These are phyloP conservation scores for Ctenicera cuprea DNA, from an alignment of 2,888 invertebrate species.

Conservation along the genomic window DNA sequence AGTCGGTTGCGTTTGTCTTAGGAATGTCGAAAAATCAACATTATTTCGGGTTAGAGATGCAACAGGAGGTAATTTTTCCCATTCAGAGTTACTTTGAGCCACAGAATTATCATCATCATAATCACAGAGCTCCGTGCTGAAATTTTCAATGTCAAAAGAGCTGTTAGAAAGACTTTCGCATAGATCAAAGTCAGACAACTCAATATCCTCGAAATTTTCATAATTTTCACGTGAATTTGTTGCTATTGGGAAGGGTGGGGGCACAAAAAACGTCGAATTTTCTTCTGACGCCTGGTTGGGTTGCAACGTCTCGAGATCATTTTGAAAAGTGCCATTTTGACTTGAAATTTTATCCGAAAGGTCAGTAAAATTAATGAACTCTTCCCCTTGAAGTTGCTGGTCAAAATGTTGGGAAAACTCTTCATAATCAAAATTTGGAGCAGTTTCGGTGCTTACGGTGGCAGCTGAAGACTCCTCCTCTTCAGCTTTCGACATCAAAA, in stretches of 20 bases:
- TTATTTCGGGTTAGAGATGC: constrained; percentile 64
- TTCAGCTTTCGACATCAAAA: constrained; percentile 45
- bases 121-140: constrained; percentile 58
- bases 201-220: constrained; percentile 56
- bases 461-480: constrained; percentile 37
- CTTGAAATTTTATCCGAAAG: neutral
- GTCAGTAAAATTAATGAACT: constrained; percentile 1
- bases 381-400: constrained; percentile 21
- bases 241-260: constrained; percentile 55
- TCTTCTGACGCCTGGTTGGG: neutral
- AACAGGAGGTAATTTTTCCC: constrained; percentile 62
- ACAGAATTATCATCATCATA: constrained; percentile 58
- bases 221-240: neutral
- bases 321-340: too few relatives aligned
- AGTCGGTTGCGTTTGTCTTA: constrained; percentile 62
- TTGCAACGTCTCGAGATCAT: neutral
- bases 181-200: constrained; percentile 64
- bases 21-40: constrained; percentile 66
- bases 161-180: constrained; percentile 63
- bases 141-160: constrained; percentile 62
- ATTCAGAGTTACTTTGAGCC: neutral
- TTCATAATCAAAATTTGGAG: constrained; percentile 66
- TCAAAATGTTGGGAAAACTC: constrained; percentile 67
- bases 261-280: constrained; percentile 60
- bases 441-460: constrained; percentile 54